Evolutionary conservation across 2,113 vertebrate species (phyloP), one percentile per base, ranked within the genome.

Genomic region (Rhinichthys klamathensis): DNA sequence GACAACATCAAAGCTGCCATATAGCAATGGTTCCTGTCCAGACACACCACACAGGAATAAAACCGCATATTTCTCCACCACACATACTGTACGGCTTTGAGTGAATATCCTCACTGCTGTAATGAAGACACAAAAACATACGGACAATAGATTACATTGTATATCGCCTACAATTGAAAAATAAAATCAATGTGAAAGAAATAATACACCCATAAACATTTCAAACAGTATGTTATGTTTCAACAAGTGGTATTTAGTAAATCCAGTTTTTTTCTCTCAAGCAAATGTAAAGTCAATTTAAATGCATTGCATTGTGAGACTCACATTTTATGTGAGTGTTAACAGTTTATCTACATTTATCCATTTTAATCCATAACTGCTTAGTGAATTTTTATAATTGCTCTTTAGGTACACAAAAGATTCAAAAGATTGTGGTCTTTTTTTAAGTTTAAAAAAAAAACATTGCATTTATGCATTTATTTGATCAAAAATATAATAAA

Each of bases 1-100:
- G 77, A 25, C 38, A 67, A 67, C 61, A 32, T 69, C 51, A 51
- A 81, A 80, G 27, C 16, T 18, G 61, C 44, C 67, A 54, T 85
- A 12, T 6, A 38, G 27, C 63, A 76, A 12, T 38, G 30, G 16
- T 21, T 30, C n/a, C 78, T 46, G 78, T 46, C n/a, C 78, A 63
- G 58, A 41, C 38, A 38, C 51, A 16, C 38, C 38, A 38, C 51
- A 16, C 38, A 44, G 72, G 76, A 61, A 76, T 76, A 10, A 79
- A 61, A 38, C 41, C 12, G 23, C 12, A 80, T 41, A 41, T 80
- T 38, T 61, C 23, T 44, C 35, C 16, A 46, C 77, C 58, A 63
- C 15, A 18, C 13, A 0, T 18, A 30, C n/a, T 16, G 58, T 44
- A 27, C 2, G 21, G 11, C 35, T 23, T 12, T 3, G 67, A 41